Conservation (phyloP, 2,888 invertebrate genomes). For the Trachelus troglodyta region DNA sequence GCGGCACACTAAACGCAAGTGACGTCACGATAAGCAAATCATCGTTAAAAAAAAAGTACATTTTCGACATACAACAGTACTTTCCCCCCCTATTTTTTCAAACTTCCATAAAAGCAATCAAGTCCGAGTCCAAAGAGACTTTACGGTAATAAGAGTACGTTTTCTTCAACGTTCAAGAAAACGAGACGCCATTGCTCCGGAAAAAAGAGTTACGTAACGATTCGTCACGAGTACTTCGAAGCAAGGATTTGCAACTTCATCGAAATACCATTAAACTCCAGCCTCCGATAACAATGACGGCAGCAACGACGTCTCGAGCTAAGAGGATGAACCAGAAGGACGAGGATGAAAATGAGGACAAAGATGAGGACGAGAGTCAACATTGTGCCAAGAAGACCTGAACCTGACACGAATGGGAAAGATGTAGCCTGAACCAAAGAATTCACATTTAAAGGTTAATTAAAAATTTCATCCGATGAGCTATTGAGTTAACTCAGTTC, state of each 20-base stretch:
- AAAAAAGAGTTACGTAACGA: neutral
- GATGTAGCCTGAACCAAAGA: neutral
- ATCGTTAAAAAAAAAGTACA: too few species aligned
- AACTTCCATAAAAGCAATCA: neutral
- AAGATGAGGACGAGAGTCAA: neutral
- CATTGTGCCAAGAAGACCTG: neutral
- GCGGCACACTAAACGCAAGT: neutral
- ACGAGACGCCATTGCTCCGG: neutral
- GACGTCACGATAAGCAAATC: too few species aligned
- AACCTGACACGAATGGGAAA: neutral
- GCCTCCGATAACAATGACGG: neutral
- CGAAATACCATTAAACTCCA: neutral
- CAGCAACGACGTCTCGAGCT: neutral
- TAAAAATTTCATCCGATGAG: constrained; percentile 10
- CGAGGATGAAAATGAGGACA: neutral
- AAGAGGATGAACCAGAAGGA: neutral
- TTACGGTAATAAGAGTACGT: neutral
- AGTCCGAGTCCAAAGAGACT: neutral
- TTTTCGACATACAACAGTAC: neutral
- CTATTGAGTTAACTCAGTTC: constrained; percentile 16
- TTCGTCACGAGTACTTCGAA: neutral
- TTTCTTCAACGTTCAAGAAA: neutral
- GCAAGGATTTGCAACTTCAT: neutral
- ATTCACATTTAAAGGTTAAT: constrained; percentile 9
- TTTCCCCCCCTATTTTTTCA: too few species aligned